Conservation (phyloP, 2,888 invertebrate species). For the Rhagium mordax region DNA sequence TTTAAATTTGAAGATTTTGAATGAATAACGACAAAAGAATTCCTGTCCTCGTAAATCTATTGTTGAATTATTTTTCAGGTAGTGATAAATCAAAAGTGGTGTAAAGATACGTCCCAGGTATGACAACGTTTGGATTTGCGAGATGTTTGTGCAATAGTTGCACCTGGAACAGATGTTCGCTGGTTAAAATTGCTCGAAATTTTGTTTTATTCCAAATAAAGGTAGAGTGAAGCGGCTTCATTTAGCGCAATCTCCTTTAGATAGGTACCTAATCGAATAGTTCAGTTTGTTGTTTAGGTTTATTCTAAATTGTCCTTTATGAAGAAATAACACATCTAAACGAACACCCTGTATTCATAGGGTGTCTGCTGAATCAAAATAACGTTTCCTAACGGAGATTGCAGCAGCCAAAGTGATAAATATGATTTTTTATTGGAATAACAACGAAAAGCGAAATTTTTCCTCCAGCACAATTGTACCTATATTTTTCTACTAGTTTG, state of each 20-base stretch:
- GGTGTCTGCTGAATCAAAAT: too few species aligned
- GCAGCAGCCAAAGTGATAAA: too few species aligned
- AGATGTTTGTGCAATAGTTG: conserved; percentile 36
- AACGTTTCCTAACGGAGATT: too few species aligned
- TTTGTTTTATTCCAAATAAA: neutral
- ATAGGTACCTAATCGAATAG: neutral
- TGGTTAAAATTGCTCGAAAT: conserved; percentile 9
- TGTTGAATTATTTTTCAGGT: conserved; percentile 45
- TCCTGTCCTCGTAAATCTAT: conserved; percentile 45
- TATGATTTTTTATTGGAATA: too few species aligned
- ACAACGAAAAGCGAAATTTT: too few species aligned
- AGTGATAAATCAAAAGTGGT: conserved; percentile 46
- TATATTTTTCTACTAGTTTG: too few species aligned
- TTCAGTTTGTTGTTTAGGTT: neutral
- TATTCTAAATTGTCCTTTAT: too few species aligned
- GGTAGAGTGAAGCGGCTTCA: neutral
- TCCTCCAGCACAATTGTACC: too few species aligned
- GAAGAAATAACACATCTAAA: too few species aligned
- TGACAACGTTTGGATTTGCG: conserved; percentile 19
- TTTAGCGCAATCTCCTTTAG: neutral
- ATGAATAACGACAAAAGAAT: conserved; percentile 37
- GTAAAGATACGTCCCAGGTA: conserved; percentile 36
- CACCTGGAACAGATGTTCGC: conserved; percentile 43
- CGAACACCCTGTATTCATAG: too few species aligned
- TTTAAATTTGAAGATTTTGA: conserved; percentile 45